Percentiles rank a stretch among this genome's conserved stretches.
Evolutionary conservation across 2,888 invertebrate species (phyloP).

Genomic region (Caradrina clavipalpis): DNA sequence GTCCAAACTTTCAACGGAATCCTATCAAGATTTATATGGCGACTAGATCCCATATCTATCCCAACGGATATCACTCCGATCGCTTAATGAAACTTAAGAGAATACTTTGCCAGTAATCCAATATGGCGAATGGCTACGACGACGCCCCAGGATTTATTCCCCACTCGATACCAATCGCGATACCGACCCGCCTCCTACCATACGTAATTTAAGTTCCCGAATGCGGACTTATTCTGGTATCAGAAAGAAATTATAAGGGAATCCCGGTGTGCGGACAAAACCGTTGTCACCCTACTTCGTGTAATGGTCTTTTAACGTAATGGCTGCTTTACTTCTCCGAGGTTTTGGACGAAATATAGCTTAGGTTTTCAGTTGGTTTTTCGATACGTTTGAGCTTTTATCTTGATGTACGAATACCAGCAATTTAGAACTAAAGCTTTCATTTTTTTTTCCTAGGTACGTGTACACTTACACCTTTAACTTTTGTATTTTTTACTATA

Average conservation of each 20-base stretch:
- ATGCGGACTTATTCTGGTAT: conserved; percentile 84
- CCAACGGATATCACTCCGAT: conserved; percentile 80
- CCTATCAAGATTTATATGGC: conserved; percentile 74
- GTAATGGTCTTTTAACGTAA: conserved; percentile 68
- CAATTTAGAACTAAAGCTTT: conserved; percentile 29
- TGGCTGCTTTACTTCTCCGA: conserved; percentile 53
- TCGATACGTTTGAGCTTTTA: conserved; percentile 40
- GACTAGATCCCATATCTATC: conserved; percentile 70
- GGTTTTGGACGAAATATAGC: conserved; percentile 61
- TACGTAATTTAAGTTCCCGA: conserved; percentile 88
- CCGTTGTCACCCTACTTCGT: conserved; percentile 67
- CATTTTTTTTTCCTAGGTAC: not conserved
- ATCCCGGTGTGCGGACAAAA: conserved; percentile 68
- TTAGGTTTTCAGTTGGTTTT: conserved; percentile 35
- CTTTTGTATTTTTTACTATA: conserved; percentile 5
- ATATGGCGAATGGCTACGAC: conserved; percentile 81
- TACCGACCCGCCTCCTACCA: conserved; percentile 79
- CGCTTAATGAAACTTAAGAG: conserved; percentile 90
- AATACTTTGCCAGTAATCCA: conserved; percentile 86
- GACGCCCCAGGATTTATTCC: conserved; percentile 83
- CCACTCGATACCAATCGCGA: conserved; percentile 84
- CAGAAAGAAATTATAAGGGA: conserved; percentile 88
- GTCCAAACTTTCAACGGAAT: conserved; percentile 71
- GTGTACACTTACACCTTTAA: not conserved
- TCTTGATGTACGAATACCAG: conserved; percentile 22